phyloP scores from a whole-genome alignment of 2,888 invertebrate genomes.

The Sarcophaga variegata region DNA sequence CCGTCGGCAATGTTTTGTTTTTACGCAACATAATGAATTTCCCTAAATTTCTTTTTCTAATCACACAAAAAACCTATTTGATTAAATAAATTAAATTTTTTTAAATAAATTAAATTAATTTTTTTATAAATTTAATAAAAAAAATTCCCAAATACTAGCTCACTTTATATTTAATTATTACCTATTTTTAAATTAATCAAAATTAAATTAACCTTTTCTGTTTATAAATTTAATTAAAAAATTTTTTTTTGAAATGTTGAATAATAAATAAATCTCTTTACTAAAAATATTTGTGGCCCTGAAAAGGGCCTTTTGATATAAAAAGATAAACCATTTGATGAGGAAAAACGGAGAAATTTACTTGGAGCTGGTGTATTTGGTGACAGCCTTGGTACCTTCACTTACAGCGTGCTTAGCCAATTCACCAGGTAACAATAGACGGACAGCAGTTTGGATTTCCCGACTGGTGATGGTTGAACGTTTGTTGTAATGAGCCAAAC shows the following conservation, averaged over 20 bases:
- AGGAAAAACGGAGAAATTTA: neutral
- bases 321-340: neutral
- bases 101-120: too few species aligned
- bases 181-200: too few species aligned
- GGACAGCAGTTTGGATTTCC: constrained; percentile 10
- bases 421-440: constrained; percentile 7
- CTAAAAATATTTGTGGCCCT: constrained; percentile 1
- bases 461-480: neutral
- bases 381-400: constrained; percentile 9
- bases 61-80: too few species aligned
- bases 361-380: constrained; percentile 14
- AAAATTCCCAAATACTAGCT: neutral
- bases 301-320: constrained; percentile 12
- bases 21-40: neutral
- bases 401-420: constrained; percentile 11
- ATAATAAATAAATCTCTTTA: neutral
- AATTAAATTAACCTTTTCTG: neutral
- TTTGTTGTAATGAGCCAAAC: neutral
- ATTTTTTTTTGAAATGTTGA: neutral
- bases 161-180: too few species aligned
- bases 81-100: too few species aligned
- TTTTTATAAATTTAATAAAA: neutral
- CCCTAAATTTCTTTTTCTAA: too few species aligned
- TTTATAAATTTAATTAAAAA: neutral
- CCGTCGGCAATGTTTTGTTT: too few species aligned